A percentile compares a stretch with the other conserved stretches of the same genome.
phyloP scores from a whole-genome alignment of 2,888 invertebrate genomes.

The Apamea monoglypha region DNA sequence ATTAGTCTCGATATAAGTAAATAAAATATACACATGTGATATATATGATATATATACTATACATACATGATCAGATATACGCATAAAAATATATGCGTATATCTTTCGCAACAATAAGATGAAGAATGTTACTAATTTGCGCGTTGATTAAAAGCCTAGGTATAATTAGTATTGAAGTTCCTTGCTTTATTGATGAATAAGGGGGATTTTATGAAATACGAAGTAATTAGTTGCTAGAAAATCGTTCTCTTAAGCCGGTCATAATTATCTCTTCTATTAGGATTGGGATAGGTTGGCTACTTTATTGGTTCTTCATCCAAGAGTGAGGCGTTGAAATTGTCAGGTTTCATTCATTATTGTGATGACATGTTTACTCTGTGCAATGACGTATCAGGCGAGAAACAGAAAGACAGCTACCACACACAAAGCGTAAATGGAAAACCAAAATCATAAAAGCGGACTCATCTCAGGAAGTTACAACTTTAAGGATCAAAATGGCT shows the following conservation, averaged over 20 bases:
- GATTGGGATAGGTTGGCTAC: background rate
- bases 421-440: slow-evolving; percentile 18
- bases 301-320: background rate
- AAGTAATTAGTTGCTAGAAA: slow-evolving; percentile 14
- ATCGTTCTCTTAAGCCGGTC: background rate
- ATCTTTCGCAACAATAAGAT: slow-evolving; percentile 12
- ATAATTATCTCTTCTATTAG: slow-evolving; percentile 14
- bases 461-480: slow-evolving; percentile 8
- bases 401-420: background rate
- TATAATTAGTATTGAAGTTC: slow-evolving; percentile 8
- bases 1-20: background rate
- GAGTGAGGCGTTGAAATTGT: background rate
- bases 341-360: too few relatives aligned
- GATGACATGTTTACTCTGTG: background rate
- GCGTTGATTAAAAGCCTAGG: slow-evolving; percentile 6
- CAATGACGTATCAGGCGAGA: background rate
- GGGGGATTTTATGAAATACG: slow-evolving; percentile 3
- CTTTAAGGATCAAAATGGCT: slow-evolving; percentile 22
- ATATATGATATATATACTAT: too few relatives aligned
- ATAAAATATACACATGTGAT: too few relatives aligned
- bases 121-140: slow-evolving; percentile 6
- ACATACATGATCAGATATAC: too few relatives aligned
- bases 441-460: slow-evolving; percentile 15
- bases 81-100: background rate
- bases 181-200: slow-evolving; percentile 11